phyloP scores from a whole-genome alignment of 2,797 vertebrate species.

The Caiman crocodilus region DNA sequence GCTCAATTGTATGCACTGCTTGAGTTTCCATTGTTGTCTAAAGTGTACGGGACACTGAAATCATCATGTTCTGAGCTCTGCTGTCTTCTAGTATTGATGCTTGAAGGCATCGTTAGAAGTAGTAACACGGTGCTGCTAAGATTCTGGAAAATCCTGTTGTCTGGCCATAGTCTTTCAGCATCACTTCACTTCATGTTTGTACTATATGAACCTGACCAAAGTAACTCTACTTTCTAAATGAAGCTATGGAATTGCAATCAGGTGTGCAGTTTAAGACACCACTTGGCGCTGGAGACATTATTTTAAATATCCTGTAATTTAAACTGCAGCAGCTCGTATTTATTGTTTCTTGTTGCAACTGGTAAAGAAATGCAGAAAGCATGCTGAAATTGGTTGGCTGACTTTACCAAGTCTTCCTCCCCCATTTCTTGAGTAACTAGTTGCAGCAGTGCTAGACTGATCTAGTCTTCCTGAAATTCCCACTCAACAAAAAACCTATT shows the following conservation, averaged over 20 bases:
- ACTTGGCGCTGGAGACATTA: not conserved
- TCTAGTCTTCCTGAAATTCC: not conserved
- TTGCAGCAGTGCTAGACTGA: not conserved
- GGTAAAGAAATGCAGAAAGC: not conserved
- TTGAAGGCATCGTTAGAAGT: slow-evolving; percentile 22
- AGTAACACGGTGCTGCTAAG: not conserved
- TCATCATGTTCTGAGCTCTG: not conserved
- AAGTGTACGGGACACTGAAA: not conserved
- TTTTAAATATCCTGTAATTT: accelerated
- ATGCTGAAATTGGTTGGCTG: accelerated
- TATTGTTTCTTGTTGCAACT: accelerated
- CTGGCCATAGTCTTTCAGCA: not conserved
- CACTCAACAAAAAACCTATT: accelerated
- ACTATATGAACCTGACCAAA: accelerated
- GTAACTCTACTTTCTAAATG: not conserved
- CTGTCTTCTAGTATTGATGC: not conserved
- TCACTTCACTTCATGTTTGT: not conserved
- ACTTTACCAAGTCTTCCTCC: not conserved
- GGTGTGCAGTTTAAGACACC: accelerated
- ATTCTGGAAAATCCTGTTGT: slow-evolving; percentile 17
- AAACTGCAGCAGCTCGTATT: accelerated
- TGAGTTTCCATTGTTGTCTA: not conserved
- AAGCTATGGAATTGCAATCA: not conserved
- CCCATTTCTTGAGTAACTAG: not conserved
- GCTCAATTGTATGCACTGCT: not conserved